Percentiles rank a stretch among this genome's conserved stretches.
Conservation (phyloP, 2,113 vertebrate genomes). For the Typhlomys cinereus region DNA sequence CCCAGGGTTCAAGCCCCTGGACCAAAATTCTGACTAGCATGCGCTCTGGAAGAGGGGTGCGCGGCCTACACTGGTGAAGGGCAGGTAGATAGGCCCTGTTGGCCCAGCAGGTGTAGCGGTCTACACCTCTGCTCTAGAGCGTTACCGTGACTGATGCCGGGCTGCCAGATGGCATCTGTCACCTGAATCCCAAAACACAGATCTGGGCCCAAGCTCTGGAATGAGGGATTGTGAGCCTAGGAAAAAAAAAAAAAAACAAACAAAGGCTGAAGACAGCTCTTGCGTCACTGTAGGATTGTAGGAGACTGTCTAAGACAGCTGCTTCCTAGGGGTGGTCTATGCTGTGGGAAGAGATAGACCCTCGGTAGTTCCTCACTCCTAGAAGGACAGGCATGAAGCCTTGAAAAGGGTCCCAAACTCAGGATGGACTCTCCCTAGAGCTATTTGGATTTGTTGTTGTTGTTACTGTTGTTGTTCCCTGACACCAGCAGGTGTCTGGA, state of each 20-base stretch:
- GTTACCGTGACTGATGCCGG: not conserved
- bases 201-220: not conserved
- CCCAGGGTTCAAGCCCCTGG: not conserved
- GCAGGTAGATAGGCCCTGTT: not conserved
- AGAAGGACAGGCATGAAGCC: not conserved
- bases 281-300: not conserved
- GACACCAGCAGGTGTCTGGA: not conserved
- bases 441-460: too few relatives aligned
- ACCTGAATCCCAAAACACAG: not conserved
- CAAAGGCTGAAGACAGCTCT: not conserved
- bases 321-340: not conserved
- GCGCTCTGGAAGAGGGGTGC: conserved; percentile 5
- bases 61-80: not conserved
- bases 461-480: not conserved
- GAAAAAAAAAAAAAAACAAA: too few relatives aligned
- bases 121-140: not conserved
- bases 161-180: not conserved
- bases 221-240: not conserved
- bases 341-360: not conserved
- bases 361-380: not conserved
- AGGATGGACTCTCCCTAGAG: not conserved
- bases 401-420: not conserved
- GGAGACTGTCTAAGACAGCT: not conserved
- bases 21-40: not conserved
- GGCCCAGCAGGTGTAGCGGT: not conserved